phyloP scores from a whole-genome alignment of 2,888 invertebrate species.

The Amphipyra tragopoginis region DNA sequence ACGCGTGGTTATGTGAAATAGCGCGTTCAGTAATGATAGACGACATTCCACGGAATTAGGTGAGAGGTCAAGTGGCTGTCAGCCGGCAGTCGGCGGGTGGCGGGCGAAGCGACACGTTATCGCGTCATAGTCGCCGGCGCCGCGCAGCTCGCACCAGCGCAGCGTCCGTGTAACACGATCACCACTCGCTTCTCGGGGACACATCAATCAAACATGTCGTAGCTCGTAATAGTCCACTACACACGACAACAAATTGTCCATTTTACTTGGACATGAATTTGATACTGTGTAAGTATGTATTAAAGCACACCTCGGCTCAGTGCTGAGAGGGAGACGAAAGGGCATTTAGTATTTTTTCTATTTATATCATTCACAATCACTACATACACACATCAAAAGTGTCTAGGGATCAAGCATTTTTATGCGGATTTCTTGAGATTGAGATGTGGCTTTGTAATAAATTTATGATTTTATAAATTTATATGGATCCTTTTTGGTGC shows the following conservation, averaged over 20 bases:
- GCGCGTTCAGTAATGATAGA: conserved; percentile 26
- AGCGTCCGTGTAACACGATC: neutral
- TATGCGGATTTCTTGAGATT: too few species aligned
- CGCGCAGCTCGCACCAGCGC: neutral
- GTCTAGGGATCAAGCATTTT: too few species aligned
- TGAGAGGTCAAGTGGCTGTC: conserved; percentile 51
- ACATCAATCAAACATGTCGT: neutral
- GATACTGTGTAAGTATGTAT: too few species aligned
- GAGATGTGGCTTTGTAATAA: too few species aligned
- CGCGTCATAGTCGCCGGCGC: neutral
- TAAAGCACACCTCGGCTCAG: too few species aligned
- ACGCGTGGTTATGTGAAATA: conserved; percentile 4
- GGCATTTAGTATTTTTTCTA: too few species aligned
- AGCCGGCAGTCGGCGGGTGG: conserved; percentile 6
- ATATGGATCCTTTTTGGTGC: too few species aligned
- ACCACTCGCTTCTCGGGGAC: conserved; percentile 1
- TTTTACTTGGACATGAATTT: neutral
- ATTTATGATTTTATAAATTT: too few species aligned
- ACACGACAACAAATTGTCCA: neutral
- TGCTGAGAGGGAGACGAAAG: too few species aligned
- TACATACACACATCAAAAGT: too few species aligned
- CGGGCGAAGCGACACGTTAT: neutral
- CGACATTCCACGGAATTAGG: conserved; percentile 44
- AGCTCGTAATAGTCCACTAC: neutral
- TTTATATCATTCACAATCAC: too few species aligned